These are phyloP conservation scores for Linepithema humile DNA, from an alignment of 1,140 invertebrate species.

Conservation along the genomic window DNA sequence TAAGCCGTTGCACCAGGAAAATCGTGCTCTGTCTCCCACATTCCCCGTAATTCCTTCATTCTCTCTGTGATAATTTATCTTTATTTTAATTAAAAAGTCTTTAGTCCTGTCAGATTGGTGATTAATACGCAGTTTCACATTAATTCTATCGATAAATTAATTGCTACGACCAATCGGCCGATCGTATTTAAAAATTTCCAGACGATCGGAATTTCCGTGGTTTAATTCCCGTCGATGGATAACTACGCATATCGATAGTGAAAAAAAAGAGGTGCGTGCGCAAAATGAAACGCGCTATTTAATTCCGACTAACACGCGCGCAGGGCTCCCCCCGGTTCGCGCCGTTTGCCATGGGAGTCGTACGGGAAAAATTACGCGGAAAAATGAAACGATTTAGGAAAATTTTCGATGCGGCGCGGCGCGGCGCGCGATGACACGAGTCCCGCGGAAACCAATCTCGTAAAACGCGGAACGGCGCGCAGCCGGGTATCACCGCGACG, in stretches of 20 bases:
- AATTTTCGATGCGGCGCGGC: constrained; percentile 10
- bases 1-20: not conserved
- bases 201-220: constrained; percentile 33
- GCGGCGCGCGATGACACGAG: not conserved
- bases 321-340: constrained; percentile 13
- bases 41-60: not conserved
- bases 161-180: not conserved
- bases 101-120: not conserved
- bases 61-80: not conserved
- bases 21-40: not conserved
- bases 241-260: constrained; percentile 39
- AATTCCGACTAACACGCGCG: constrained; percentile 17
- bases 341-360: constrained; percentile 6
- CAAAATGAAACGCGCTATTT: constrained; percentile 55
- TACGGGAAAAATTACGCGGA: constrained; percentile 44
- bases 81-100: constrained; percentile 28
- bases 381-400: constrained; percentile 53
- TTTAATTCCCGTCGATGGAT: constrained; percentile 28
- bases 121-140: not conserved
- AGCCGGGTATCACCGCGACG: constrained; percentile 24
- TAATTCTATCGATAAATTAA: not conserved
- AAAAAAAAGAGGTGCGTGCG: constrained; percentile 6
- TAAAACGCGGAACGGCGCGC: constrained; percentile 22
- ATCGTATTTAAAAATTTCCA: constrained; percentile 34
- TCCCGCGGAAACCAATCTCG: constrained; percentile 53